phyloP scores from a whole-genome alignment of 1,140 invertebrate genomes.

The Hylaeus volcanicus region DNA sequence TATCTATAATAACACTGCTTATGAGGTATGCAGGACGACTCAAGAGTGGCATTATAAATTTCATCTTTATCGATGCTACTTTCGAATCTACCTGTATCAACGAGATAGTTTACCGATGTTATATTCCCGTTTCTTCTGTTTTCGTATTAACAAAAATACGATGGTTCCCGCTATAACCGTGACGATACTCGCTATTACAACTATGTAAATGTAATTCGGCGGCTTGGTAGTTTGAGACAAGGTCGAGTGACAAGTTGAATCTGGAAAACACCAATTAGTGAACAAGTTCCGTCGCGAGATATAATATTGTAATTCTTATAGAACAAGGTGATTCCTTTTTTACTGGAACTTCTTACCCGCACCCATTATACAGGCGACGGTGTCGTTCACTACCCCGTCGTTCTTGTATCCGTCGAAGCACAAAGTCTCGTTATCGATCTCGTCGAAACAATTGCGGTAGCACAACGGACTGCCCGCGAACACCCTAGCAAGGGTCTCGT shows the following conservation, averaged over 20 bases:
- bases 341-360: not conserved
- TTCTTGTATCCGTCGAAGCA: conserved; percentile 8
- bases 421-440: conserved; percentile 37
- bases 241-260: not conserved
- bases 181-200: not conserved
- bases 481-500: conserved; percentile 18
- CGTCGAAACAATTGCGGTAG: conserved; percentile 5
- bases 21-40: too few species aligned
- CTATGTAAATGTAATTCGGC: not conserved
- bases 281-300: not conserved
- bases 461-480: conserved; percentile 36
- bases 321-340: not conserved
- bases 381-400: not conserved
- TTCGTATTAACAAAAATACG: not conserved
- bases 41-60: too few species aligned
- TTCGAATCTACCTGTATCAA: not conserved
- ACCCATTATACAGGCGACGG: conserved; percentile 44
- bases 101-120: not conserved
- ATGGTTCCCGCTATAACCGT: too few species aligned
- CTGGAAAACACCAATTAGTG: not conserved
- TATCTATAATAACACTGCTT: not conserved
- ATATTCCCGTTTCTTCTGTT: not conserved
- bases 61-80: too few species aligned
- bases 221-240: not conserved
- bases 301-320: too few species aligned